Evolutionary conservation across 2,797 vertebrate genomes (phyloP).

Genomic region (Chloroceryle amazona): DNA sequence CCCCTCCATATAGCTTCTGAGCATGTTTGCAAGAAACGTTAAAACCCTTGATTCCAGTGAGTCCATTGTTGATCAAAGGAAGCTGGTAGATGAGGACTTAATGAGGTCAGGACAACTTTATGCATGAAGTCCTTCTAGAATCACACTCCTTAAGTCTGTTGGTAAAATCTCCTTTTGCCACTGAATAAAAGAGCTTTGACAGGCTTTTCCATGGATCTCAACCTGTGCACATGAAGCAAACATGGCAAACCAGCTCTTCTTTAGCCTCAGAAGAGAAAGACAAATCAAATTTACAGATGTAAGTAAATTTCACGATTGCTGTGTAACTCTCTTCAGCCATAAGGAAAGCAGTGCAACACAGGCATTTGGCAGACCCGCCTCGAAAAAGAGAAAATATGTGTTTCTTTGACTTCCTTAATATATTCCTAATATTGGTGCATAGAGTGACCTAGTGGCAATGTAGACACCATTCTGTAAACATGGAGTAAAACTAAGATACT

Average conservation of each 20-base stretch:
- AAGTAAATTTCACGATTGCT: background rate
- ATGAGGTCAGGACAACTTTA: background rate
- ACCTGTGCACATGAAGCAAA: background rate
- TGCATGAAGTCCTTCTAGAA: background rate
- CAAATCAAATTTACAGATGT: background rate
- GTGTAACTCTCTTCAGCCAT: background rate
- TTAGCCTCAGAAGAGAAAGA: background rate
- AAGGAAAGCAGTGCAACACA: background rate
- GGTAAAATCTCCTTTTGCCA: background rate
- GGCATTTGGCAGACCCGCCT: background rate
- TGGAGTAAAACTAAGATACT: background rate
- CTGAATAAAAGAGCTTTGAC: background rate
- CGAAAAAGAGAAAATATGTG: background rate
- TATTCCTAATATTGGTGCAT: background rate
- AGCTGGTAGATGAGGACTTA: background rate
- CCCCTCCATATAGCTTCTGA: background rate
- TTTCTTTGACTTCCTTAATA: background rate
- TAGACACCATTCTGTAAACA: background rate
- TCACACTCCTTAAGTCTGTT: background rate
- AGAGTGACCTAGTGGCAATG: background rate
- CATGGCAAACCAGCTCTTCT: background rate
- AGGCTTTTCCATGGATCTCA: background rate
- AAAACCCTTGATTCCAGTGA: background rate
- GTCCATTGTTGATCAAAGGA: background rate
- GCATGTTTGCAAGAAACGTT: background rate